Percentiles rank a stretch among this genome's conserved stretches.
Conservation (phyloP, 2,113 vertebrate species). For the Odocoileus virginianus region DNA sequence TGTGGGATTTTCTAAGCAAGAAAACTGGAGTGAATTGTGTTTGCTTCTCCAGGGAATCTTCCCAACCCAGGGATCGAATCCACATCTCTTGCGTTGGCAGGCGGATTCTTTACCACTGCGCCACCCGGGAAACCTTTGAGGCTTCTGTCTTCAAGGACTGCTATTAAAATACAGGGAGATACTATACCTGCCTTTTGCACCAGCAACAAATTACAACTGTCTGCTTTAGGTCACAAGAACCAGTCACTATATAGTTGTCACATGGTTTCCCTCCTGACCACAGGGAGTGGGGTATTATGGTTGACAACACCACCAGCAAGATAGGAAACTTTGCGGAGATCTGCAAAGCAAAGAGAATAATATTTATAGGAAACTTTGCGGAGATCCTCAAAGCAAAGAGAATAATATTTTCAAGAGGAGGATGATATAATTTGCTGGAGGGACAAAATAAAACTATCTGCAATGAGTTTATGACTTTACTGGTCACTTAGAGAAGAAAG, state of each 20-base stretch:
- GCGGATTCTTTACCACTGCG: not conserved
- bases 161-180: not conserved
- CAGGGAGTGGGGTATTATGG: not conserved
- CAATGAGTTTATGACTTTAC: not conserved
- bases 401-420: not conserved
- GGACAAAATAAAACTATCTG: not conserved
- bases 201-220: not conserved
- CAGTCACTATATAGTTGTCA: not conserved
- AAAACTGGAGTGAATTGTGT: not conserved
- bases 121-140: not conserved
- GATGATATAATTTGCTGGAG: not conserved
- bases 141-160: not conserved
- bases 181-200: not conserved
- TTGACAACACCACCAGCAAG: not conserved
- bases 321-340: not conserved
- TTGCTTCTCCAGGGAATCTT: not conserved
- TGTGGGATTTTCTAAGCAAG: not conserved
- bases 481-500: not conserved
- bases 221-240: not conserved
- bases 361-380: not conserved
- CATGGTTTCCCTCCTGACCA: not conserved
- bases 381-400: not conserved
- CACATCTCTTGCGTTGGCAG: not conserved
- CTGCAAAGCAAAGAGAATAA: not conserved
- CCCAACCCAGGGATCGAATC: not conserved